These are phyloP conservation scores for Vidua macroura DNA, from an alignment of 2,113 vertebrate species.

Conservation along the genomic window DNA sequence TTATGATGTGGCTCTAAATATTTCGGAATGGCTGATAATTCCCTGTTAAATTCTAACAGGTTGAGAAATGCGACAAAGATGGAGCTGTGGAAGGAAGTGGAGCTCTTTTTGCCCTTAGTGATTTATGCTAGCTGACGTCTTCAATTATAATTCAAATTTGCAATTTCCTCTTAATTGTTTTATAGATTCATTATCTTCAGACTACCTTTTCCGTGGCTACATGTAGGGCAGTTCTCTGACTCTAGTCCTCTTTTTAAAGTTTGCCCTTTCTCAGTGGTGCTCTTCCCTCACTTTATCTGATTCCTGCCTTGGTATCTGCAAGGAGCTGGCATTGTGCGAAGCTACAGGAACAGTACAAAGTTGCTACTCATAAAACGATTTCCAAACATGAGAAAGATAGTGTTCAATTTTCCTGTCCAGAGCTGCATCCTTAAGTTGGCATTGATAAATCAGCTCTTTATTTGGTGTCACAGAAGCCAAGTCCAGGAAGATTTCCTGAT, in stretches of 20 bases:
- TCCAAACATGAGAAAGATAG: slow-evolving; percentile 52
- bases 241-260: neutral
- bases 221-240: neutral
- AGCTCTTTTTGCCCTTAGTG: neutral
- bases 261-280: neutral
- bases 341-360: neutral
- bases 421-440: slow-evolving; percentile 29
- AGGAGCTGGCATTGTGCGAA: neutral
- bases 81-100: neutral
- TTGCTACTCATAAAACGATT: neutral
- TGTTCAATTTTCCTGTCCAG: slow-evolving; percentile 38
- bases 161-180: slow-evolving; percentile 6
- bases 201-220: neutral
- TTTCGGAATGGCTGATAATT: neutral
- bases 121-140: neutral
- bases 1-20: neutral
- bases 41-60: neutral
- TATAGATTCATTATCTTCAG: neutral
- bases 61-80: neutral
- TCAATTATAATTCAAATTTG: neutral
- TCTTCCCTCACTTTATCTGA: neutral
- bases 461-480: neutral
- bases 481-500: neutral
- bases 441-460: slow-evolving; percentile 28
- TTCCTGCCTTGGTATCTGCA: neutral